Evolutionary conservation across 1,140 invertebrate species (phyloP), one percentile per base, ranked within the genome.

Genomic region (Lamellibrachia luymesi): DNA sequence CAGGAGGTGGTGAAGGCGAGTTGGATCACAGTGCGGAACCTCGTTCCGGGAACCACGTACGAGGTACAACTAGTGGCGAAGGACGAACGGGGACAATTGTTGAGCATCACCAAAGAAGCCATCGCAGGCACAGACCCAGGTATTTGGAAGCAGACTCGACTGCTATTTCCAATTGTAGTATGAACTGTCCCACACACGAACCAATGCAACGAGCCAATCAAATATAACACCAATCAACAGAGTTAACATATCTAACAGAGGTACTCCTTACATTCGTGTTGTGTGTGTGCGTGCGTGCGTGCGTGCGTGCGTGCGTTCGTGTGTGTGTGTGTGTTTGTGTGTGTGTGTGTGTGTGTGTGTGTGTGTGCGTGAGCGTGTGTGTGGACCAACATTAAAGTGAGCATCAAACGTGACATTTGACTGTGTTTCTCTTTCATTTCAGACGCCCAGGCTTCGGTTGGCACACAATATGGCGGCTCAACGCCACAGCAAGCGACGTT

Each of bases 41-140:
- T 93, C 22, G 92, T 64, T 5, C 92, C 92, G 10, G 93, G 92
- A 2, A 50, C 51, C 51, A 89, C 56, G 49, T 93, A 93, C 52
- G 92, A 93, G 90, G 90, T 93, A 51, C 64, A 92, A 4, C 92
- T 93, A 25, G 92, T 93, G 25, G 51, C 90, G 17, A 93, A 80
- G 51, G 91, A 52, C 51, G 92, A 92, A 49, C 80, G 50, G 51
- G 92, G 93, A 2, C 92, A 92, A 7, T n/a, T 27, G n/a, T 5
- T 91, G 22, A 93, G 91, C 90, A 27, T 93, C 52, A 51, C 51
- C 4, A 50, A 93, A 49, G 49, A 90, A 50, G 50, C 91, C 22
- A 90, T 91, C 25, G 93, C 93, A 51, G 93, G 93, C 50, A 51
- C 51, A 38, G 90, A 93, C 64, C 93, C 93, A 93, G 93, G 64